phyloP scores from a whole-genome alignment of 2,797 vertebrate genomes.

The Pangasius larnaudii region DNA sequence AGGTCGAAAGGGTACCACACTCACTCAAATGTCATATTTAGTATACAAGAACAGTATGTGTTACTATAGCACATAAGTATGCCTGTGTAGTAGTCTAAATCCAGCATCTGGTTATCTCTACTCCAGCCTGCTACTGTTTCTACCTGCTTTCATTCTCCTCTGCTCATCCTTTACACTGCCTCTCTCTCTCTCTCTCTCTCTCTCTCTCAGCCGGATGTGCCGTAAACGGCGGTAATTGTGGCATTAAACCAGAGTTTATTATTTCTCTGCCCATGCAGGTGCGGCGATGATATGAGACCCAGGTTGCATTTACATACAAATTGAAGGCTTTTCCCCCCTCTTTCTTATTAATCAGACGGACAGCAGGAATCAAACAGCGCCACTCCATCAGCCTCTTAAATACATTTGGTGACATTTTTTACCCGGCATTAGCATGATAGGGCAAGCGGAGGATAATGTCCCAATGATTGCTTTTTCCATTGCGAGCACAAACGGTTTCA shows the following conservation, averaged over 20 bases:
- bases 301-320: constrained; percentile 99
- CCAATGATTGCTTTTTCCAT: constrained; percentile 99
- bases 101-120: constrained; percentile 1
- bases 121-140: constrained; percentile 8
- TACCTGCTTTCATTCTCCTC: constrained; percentile 28
- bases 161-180: constrained; percentile 19
- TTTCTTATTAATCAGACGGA: constrained; percentile 97
- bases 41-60: not conserved
- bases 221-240: constrained; percentile 99
- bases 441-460: constrained; percentile 99
- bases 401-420: constrained; percentile 99
- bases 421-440: constrained; percentile 99
- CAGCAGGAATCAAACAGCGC: constrained; percentile 99
- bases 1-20: not conserved
- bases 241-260: constrained; percentile 99
- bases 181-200: constrained; percentile 58
- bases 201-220: constrained; percentile 76
- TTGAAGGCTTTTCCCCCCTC: constrained; percentile 89
- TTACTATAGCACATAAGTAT: not conserved
- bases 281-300: constrained; percentile 97
- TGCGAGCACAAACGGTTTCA: constrained; percentile 99
- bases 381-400: constrained; percentile 99
- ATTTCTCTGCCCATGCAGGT: constrained; percentile 98
- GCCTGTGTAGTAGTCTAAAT: not conserved
- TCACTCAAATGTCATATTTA: not conserved